These are phyloP conservation scores for Rhinoraja longicauda DNA, from an alignment of 2,797 vertebrate species.

Conservation along the genomic window DNA sequence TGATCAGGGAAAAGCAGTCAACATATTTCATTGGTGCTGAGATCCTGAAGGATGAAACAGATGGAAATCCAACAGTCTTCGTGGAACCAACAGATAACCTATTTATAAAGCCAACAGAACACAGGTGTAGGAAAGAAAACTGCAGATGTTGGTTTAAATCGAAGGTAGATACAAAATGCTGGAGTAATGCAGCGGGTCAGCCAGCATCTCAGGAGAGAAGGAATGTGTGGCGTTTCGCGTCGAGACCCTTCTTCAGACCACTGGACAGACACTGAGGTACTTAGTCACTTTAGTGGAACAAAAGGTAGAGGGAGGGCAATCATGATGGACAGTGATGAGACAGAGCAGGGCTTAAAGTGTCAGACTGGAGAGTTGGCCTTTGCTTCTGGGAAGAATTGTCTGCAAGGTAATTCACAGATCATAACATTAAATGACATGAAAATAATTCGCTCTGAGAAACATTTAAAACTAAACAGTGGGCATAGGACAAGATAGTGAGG, in stretches of 20 bases:
- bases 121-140: too few relatives aligned
- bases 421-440: not conserved
- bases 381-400: not conserved
- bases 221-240: too few relatives aligned
- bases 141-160: too few relatives aligned
- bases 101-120: not conserved
- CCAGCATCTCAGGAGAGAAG: too few relatives aligned
- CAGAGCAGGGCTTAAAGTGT: not conserved
- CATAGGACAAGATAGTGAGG: not conserved
- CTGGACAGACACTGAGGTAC: too few relatives aligned
- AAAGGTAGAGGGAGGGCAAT: not conserved
- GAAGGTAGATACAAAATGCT: too few relatives aligned
- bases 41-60: not conserved
- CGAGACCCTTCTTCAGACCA: too few relatives aligned
- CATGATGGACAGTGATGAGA: not conserved
- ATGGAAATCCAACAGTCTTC: not conserved
- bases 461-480: not conserved
- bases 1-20: not conserved
- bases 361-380: not conserved
- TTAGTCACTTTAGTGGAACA: not conserved
- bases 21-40: not conserved
- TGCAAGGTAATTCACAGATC: not conserved
- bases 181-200: too few relatives aligned
- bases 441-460: not conserved
- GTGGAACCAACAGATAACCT: not conserved